Evolutionary conservation across 2,888 invertebrate species (phyloP).

Genomic region (Unio pictorum): DNA sequence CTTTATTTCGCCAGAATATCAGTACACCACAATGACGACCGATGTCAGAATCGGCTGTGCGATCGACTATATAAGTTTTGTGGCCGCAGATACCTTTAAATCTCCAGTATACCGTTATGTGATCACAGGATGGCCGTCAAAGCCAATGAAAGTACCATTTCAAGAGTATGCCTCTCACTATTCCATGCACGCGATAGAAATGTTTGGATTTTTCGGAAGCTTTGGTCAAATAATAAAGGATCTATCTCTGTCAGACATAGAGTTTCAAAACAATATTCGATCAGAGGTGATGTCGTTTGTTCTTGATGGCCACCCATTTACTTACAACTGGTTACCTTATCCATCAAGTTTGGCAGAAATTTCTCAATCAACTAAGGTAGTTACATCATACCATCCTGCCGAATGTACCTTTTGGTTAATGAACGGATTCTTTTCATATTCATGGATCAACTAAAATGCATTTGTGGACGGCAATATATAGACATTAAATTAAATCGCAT

Average conservation of each 20-base stretch:
- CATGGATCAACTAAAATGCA: slow-evolving; percentile 48
- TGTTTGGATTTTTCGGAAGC: slow-evolving; percentile 45
- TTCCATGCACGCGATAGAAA: slow-evolving; percentile 52
- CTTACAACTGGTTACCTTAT: slow-evolving; percentile 33
- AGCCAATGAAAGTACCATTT: slow-evolving; percentile 27
- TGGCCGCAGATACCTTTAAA: slow-evolving; percentile 23
- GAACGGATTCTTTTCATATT: slow-evolving; percentile 47
- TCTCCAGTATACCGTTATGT: slow-evolving; percentile 52
- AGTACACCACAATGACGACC: slow-evolving; percentile 54
- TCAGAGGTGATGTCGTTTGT: slow-evolving; percentile 47
- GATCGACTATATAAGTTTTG: slow-evolving; percentile 36
- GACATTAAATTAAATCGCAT: too few relatives aligned
- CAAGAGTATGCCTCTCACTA: slow-evolving; percentile 23
- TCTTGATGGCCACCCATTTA: slow-evolving; percentile 26
- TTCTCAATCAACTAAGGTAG: slow-evolving; percentile 20
- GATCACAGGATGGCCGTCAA: slow-evolving; percentile 41
- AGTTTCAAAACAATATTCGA: slow-evolving; percentile 35
- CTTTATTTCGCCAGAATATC: slow-evolving; percentile 42
- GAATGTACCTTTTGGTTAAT: slow-evolving; percentile 50
- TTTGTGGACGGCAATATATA: too few relatives aligned
- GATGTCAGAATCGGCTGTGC: slow-evolving; percentile 58
- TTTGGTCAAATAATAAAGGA: slow-evolving; percentile 26
- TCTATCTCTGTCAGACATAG: slow-evolving; percentile 27
- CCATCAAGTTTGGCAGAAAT: slow-evolving; percentile 37
- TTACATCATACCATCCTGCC: slow-evolving; percentile 31